These are phyloP conservation scores for Chloroclystis v-ata DNA, from an alignment of 2,888 invertebrate species.

Conservation along the genomic window DNA sequence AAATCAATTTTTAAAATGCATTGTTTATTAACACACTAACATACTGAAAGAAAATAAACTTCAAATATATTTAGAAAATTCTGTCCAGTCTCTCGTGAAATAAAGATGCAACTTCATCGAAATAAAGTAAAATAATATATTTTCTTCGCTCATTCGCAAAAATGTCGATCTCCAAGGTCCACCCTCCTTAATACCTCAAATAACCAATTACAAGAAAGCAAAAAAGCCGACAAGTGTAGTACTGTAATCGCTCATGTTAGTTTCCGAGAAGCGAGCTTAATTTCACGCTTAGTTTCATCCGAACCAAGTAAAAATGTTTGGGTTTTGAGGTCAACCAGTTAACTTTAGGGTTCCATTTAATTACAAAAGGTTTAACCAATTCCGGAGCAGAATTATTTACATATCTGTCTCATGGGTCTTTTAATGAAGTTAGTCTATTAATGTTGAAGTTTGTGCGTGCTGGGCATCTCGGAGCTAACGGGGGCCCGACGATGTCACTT, in stretches of 20 bases:
- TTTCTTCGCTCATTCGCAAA: background rate
- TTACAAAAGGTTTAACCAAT: constrained; percentile 20
- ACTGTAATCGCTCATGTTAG: constrained; percentile 39
- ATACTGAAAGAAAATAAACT: no score
- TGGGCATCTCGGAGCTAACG: background rate
- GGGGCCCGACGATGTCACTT: no score
- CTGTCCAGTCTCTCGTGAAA: no score
- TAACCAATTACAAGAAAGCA: constrained; percentile 9
- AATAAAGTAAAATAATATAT: no score
- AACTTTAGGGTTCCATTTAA: constrained; percentile 22
- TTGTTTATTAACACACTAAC: no score
- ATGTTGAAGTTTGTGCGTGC: background rate
- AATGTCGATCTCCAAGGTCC: background rate
- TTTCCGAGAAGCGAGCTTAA: constrained; percentile 53
- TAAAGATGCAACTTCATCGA: no score
- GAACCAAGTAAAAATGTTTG: constrained; percentile 32
- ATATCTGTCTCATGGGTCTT: constrained; percentile 15
- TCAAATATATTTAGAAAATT: no score
- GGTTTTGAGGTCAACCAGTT: constrained; percentile 31
- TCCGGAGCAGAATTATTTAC: constrained; percentile 17
- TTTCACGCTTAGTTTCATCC: constrained; percentile 62
- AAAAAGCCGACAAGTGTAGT: constrained; percentile 33
- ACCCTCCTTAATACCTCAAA: constrained; percentile 4
- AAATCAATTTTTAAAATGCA: no score
- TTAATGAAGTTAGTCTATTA: constrained; percentile 14